Base-by-base conservation (phyloP, 2,888 invertebrate genomes). In the Heliconius aoede region DNA sequence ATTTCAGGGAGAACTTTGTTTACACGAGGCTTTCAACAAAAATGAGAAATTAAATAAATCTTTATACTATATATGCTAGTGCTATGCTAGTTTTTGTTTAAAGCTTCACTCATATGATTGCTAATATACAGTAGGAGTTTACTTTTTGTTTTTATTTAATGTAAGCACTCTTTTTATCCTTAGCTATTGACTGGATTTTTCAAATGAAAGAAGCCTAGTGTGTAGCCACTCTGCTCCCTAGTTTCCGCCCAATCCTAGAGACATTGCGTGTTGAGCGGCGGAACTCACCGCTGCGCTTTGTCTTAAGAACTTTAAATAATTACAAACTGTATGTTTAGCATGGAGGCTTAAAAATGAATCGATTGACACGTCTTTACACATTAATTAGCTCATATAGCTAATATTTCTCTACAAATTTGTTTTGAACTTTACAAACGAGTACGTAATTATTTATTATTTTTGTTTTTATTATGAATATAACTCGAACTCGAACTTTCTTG, bases 1-100 rank as follows among this genome's bases (percentile, higher is more conserved):
- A 80, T 83, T 81, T 82, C 84, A 84, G 83, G 74, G 76, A 73
- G 82, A 84, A 78, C 78, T 79, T 74, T 62, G 72, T 68, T 77
- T 68, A 58, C 32, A 58, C 40, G 32, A 74, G 72, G 67, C 74
- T 71, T 79, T 77, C 78, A 62, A 72, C 74, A 72, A 76, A 68
- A 72, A 73, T 73, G 40, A 40, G 58, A 36, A 32, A 58, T 40
- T 32, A 64, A 51, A 21, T 69, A 55, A 55, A n/a, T 8, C 24
- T 65, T 28, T 24, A 65, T 24, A 32, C 7, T 21, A 46, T 46
- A 46, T 5, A 64, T 13, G 5, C 3, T 65, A 62, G 32, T 36
- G 24, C 15, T 7, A 46, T 11, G 5, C 46, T 46, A 15, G 15
- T 46, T 46, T 46, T 46, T n/a, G 21, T 21, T 46, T 21, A 21